These are phyloP conservation scores for Scyliorhinus canicula DNA, from an alignment of 2,797 vertebrate species.

Conservation along the genomic window DNA sequence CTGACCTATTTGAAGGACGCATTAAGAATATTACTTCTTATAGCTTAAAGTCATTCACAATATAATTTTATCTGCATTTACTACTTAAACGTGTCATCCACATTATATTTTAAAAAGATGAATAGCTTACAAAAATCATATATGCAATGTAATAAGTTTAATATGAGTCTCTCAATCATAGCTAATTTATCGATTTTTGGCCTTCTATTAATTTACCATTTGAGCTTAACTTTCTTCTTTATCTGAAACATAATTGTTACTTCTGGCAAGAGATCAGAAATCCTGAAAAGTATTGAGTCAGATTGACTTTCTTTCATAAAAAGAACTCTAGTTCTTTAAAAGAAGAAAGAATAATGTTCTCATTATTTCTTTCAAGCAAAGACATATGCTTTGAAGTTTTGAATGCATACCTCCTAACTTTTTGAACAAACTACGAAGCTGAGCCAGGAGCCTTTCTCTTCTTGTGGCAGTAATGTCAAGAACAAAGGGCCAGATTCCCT, in stretches of 20 bases:
- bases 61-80: not conserved
- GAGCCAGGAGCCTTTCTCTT: too few species aligned
- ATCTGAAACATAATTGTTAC: not conserved
- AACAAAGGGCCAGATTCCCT: too few species aligned
- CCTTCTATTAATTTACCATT: not conserved
- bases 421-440: too few species aligned
- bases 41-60: not conserved
- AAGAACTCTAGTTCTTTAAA: too few species aligned
- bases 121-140: not conserved
- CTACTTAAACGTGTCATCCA: not conserved
- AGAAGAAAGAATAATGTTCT: too few species aligned
- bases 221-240: too few species aligned
- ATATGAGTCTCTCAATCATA: not conserved
- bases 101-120: not conserved
- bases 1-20: not conserved
- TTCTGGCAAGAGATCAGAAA: not conserved
- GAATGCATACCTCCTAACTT: too few species aligned
- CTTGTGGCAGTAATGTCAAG: too few species aligned
- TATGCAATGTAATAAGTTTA: not conserved
- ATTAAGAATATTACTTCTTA: not conserved
- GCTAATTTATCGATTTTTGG: not conserved
- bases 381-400: too few species aligned
- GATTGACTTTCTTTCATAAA: too few species aligned
- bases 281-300: too few species aligned
- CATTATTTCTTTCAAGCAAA: too few species aligned